Base-by-base conservation (phyloP, 2,888 invertebrate genomes). In the Metacarcinus magister region DNA sequence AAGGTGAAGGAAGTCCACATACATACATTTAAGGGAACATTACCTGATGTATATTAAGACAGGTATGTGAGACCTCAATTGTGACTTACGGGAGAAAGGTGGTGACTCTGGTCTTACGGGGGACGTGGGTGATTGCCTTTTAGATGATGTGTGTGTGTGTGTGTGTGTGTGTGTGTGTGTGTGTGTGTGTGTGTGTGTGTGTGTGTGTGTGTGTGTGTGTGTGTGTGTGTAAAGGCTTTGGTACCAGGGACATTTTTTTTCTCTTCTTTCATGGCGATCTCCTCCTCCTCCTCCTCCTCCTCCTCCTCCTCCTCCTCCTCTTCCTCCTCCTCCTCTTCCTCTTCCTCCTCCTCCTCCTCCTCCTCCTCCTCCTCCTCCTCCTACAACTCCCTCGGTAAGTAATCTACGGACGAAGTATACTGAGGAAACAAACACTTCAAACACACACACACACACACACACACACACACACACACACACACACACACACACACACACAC, bases 171-270 rank as follows among this genome's bases (percentile, higher is more conserved):
- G 67, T 67, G 67, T 67, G 67, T 67, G n/a, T 67, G 67, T 67
- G 67, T 67, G 67, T 67, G 67, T 67, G 67, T 67, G 67, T 67
- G 67, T 67, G 67, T 67, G 67, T 67, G 67, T 67, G 67, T 67
- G 67, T 67, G 75, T 75, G 75, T 28, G n/a, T 75, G 75, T 75
- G 75, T 75, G 28, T 75, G 75, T 75, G 75, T 75, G 75, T 75
- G 75, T 75, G 75, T 75, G 75, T 28, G 75, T 75, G 75, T 60
- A 19, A 0, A 8, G 3, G 60, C 7, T 60, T 60, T 60, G 16
- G 60, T 19, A 60, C 60, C 19, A 2, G 23, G 3, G 60, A 54
- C 67, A 23, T 75, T 0, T 54, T 54, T 8, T 54, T 54, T 54
- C 5, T 60, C 23, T 60, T 60, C 16, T 46, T 3, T 7, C 8